Evolutionary conservation across 1,140 invertebrate species (phyloP).

Genomic region (Tetranychus cinnabarinus): DNA sequence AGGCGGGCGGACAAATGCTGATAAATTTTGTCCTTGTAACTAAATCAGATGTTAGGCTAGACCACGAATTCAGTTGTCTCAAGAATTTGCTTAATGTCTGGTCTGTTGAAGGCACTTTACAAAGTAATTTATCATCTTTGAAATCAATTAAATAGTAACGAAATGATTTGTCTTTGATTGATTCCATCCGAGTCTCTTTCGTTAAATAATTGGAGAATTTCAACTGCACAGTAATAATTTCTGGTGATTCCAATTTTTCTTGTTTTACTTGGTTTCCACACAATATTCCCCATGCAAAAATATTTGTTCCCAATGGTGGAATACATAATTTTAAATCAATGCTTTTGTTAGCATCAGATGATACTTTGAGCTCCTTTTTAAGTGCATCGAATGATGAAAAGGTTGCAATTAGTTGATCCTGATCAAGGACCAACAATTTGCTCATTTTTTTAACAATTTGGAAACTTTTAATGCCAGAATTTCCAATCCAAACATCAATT

Average conservation of each 20-base stretch:
- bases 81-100: not conserved
- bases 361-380: not conserved
- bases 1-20: slow-evolving; percentile 21
- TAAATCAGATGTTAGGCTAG: not conserved
- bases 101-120: not conserved
- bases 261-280: not conserved
- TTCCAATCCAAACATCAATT: slow-evolving; percentile 28
- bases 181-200: slow-evolving; percentile 3
- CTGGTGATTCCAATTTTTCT: not conserved
- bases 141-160: not conserved
- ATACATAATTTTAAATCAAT: not conserved
- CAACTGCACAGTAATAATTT: slow-evolving; percentile 4
- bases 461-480: slow-evolving; percentile 10
- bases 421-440: not conserved
- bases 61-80: not conserved
- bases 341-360: not conserved
- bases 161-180: not conserved
- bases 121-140: not conserved
- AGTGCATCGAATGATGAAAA: not conserved
- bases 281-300: not conserved
- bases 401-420: not conserved
- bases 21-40: not conserved
- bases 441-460: not conserved
- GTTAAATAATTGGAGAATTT: not conserved
- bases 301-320: not conserved